Conservation (phyloP, 2,113 vertebrate genomes). For the Motacilla tschutschensis region DNA sequence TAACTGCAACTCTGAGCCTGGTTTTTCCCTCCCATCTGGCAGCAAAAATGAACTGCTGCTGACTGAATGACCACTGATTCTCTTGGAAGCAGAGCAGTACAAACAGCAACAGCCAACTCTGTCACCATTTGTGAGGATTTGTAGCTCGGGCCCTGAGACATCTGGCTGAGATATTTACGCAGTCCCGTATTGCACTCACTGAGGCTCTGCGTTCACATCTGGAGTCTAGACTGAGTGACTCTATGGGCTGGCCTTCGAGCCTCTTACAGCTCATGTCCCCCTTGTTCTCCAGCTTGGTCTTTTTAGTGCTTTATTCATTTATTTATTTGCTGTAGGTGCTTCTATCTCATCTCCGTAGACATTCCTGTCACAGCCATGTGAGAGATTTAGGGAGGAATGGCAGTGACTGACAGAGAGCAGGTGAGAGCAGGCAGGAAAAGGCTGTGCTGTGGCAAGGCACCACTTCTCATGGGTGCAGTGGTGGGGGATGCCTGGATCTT, state of each 20-base stretch:
- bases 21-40: constrained; percentile 42
- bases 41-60: constrained; percentile 32
- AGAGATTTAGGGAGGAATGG: not conserved
- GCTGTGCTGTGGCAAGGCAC: not conserved
- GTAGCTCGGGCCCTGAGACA: constrained; percentile 78
- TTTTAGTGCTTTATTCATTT: constrained; percentile 39
- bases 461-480: not conserved
- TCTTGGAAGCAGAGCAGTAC: constrained; percentile 40
- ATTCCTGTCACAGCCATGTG: not conserved
- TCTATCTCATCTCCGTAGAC: constrained; percentile 31
- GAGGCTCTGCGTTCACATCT: constrained; percentile 76
- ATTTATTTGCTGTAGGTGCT: constrained; percentile 45
- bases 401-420: not conserved
- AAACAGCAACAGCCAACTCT: constrained; percentile 72
- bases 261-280: constrained; percentile 40
- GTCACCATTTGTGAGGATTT: constrained; percentile 70
- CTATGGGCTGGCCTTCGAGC: constrained; percentile 61
- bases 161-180: constrained; percentile 77
- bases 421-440: not conserved
- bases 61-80: constrained; percentile 59
- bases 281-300: constrained; percentile 21
- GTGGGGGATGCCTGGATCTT: not conserved
- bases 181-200: constrained; percentile 56
- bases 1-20: constrained; percentile 25
- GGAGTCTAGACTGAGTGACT: constrained; percentile 86